Percentiles rank a stretch among this genome's conserved stretches.
phyloP scores from a whole-genome alignment of 2,888 invertebrate genomes.

The Hirtodrosophila confusa region DNA sequence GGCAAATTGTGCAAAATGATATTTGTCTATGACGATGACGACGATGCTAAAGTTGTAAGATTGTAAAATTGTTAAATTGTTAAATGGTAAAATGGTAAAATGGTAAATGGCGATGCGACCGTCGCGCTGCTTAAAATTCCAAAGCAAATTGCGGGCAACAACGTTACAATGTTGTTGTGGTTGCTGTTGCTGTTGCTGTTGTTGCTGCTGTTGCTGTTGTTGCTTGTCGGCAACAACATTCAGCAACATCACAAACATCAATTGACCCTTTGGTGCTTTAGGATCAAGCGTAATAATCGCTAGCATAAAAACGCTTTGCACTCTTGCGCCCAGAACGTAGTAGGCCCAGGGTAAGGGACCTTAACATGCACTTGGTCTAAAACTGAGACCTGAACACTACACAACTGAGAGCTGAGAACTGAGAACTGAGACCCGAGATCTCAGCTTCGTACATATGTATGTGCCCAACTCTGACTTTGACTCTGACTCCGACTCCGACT shows the following conservation, averaged over 20 bases:
- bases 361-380: conserved; percentile 36
- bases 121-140: conserved; percentile 81
- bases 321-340: conserved; percentile 62
- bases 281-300: conserved; percentile 83
- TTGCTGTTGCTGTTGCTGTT: conserved; percentile 51
- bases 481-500: neutral
- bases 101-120: conserved; percentile 62
- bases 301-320: conserved; percentile 81
- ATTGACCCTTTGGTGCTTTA: conserved; percentile 80
- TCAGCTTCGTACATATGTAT: conserved; percentile 33
- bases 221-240: conserved; percentile 61
- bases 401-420: conserved; percentile 3
- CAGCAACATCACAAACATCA: conserved; percentile 81
- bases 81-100: conserved; percentile 39
- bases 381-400: conserved; percentile 38
- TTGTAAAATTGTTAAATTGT: conserved; percentile 49
- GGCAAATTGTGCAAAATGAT: conserved; percentile 49
- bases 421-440: conserved; percentile 21
- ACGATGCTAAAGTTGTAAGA: conserved; percentile 17
- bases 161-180: conserved; percentile 45
- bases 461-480: conserved; percentile 1
- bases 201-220: conserved; percentile 45
- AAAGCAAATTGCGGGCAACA: conserved; percentile 76
- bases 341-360: conserved; percentile 34
- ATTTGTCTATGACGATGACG: conserved; percentile 55